Percentiles rank a stretch among this genome's conserved stretches.
phyloP scores from a whole-genome alignment of 2,888 invertebrate genomes.

The Polyommatus iphigenia region DNA sequence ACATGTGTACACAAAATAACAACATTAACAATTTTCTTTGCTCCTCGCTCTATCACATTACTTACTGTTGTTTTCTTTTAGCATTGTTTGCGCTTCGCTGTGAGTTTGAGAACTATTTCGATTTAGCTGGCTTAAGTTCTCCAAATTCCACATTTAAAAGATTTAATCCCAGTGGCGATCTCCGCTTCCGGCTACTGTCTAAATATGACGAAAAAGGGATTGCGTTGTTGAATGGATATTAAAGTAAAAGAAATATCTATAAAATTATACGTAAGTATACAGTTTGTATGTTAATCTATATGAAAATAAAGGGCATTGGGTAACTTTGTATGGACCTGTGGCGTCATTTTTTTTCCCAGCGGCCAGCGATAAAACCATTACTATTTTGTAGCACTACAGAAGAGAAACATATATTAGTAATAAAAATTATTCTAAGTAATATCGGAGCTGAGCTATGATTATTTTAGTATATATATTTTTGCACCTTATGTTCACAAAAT shows the following conservation, averaged over 20 bases:
- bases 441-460: too few species aligned
- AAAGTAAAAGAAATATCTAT: neutral
- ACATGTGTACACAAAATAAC: conserved; percentile 78
- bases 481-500: too few species aligned
- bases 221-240: neutral
- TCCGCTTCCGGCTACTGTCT: conserved; percentile 1
- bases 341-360: too few species aligned
- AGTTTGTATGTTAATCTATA: too few species aligned
- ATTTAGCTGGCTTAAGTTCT: conserved; percentile 39
- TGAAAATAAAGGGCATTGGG: too few species aligned
- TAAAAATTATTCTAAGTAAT: too few species aligned
- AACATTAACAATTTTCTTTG: conserved; percentile 70
- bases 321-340: too few species aligned
- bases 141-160: conserved; percentile 39
- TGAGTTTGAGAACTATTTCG: conserved; percentile 42
- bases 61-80: conserved; percentile 58
- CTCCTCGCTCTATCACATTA: conserved; percentile 53
- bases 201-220: neutral
- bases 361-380: too few species aligned
- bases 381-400: too few species aligned
- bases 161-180: conserved; percentile 36
- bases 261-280: too few species aligned
- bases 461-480: too few species aligned
- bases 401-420: too few species aligned
- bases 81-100: conserved; percentile 44